phyloP scores from a whole-genome alignment of 2,113 vertebrate species.

The Struthidea cinerea region DNA sequence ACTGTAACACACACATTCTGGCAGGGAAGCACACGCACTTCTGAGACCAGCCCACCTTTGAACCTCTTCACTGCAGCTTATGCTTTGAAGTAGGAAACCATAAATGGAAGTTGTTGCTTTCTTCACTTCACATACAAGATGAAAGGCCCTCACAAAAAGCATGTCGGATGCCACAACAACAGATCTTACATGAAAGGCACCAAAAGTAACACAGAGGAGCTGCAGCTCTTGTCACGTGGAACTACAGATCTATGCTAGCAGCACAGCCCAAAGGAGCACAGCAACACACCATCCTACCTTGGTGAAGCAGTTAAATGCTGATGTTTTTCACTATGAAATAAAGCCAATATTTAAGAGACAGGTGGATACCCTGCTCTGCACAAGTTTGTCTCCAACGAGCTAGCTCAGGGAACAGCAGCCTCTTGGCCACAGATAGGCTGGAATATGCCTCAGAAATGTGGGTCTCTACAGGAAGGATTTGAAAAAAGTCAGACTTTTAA shows the following conservation, averaged over 20 bases:
- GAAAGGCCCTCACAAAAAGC: background rate
- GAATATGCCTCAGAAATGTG: background rate
- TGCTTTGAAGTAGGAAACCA: background rate
- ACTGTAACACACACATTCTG: background rate
- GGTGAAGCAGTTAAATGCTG: background rate
- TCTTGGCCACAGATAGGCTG: background rate
- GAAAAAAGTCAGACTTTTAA: background rate
- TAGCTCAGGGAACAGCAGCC: background rate
- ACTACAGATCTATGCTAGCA: background rate
- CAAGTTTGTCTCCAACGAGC: background rate
- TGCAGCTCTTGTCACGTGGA: background rate
- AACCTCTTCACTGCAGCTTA: background rate
- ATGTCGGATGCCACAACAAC: accelerated
- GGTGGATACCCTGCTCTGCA: background rate
- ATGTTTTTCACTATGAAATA: background rate
- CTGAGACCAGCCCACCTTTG: background rate
- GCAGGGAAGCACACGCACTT: background rate
- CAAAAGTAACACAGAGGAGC: background rate
- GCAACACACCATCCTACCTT: background rate
- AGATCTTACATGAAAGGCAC: background rate
- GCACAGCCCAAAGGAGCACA: background rate
- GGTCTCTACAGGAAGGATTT: background rate
- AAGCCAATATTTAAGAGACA: background rate
- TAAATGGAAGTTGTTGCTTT: background rate
- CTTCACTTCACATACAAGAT: background rate